Conservation (phyloP, 2,888 invertebrate species). For the Drosophila monieri region DNA sequence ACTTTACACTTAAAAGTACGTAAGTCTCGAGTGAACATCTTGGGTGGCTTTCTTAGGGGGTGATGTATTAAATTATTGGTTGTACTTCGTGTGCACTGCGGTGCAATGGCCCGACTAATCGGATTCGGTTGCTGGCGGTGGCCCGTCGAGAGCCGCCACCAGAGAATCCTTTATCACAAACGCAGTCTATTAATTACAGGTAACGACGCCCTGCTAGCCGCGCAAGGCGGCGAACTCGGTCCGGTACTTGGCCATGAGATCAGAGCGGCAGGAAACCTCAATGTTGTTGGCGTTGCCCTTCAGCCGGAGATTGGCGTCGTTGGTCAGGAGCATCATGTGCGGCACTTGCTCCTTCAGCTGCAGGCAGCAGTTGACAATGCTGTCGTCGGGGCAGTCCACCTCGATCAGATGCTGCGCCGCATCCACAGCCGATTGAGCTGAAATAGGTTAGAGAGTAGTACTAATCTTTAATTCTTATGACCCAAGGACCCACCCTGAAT, state of each 20-base stretch:
- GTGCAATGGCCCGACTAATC: conserved; percentile 25
- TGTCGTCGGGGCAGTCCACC: conserved; percentile 84
- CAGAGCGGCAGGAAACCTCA: conserved; percentile 74
- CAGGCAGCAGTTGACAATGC: conserved; percentile 85
- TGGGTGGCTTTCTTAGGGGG: background rate
- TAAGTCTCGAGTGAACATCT: background rate
- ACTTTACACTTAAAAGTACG: background rate
- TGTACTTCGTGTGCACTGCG: conserved; percentile 28
- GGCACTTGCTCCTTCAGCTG: conserved; percentile 83
- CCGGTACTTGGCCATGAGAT: conserved; percentile 64
- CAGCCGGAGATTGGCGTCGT: conserved; percentile 85
- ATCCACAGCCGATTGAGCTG: conserved; percentile 85
- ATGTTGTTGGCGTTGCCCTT: conserved; percentile 85
- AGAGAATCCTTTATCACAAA: background rate
- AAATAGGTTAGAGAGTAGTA: conserved; percentile 20
- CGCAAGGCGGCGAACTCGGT: conserved; percentile 29
- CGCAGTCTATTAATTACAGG: background rate
- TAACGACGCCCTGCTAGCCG: background rate
- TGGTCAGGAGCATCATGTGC: conserved; percentile 84
- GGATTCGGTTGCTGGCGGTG: background rate
- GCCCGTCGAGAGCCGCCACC: background rate
- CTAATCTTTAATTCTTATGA: background rate
- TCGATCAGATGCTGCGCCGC: conserved; percentile 82
- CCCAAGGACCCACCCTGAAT: conserved; percentile 22
- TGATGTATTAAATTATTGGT: background rate